Conservation (phyloP, 2,113 vertebrate species). For the Cynoglossus semilaevis region DNA sequence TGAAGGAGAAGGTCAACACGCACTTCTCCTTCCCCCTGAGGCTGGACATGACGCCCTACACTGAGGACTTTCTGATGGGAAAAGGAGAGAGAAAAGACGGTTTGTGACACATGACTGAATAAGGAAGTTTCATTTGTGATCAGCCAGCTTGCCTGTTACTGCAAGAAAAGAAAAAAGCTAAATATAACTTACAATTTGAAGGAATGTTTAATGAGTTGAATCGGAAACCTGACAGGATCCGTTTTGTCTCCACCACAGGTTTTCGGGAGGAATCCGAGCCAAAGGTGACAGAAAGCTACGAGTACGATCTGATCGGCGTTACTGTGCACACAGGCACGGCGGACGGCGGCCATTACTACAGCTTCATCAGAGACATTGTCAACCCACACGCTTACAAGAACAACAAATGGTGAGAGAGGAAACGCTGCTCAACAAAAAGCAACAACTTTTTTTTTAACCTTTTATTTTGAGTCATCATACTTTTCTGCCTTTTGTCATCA, state of each 20-base stretch:
- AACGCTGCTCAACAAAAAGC: too few relatives aligned
- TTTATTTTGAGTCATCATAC: not conserved
- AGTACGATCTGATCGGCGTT: constrained; percentile 97
- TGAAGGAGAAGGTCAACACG: constrained; percentile 99
- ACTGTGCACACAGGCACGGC: constrained; percentile 98
- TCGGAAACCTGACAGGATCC: too few relatives aligned
- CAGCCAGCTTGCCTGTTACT: too few relatives aligned
- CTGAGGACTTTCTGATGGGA: constrained; percentile 98
- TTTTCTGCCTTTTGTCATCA: constrained; percentile 35
- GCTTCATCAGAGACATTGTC: constrained; percentile 96
- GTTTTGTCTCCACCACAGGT: constrained; percentile 69
- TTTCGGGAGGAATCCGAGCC: constrained; percentile 86
- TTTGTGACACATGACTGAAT: constrained; percentile 61
- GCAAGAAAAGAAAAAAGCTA: too few relatives aligned
- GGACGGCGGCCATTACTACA: constrained; percentile 98
- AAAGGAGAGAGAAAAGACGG: constrained; percentile 95
- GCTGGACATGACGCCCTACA: constrained; percentile 98
- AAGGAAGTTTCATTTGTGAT: not conserved
- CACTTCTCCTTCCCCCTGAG: constrained; percentile 98
- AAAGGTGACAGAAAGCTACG: constrained; percentile 89
- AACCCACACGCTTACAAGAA: constrained; percentile 97
- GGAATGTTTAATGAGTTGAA: too few relatives aligned
- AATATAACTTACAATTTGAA: too few relatives aligned
- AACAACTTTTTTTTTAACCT: not conserved
- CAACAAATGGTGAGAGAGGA: constrained; percentile 90